Percentiles rank a stretch among this genome's conserved stretches.
Conservation (phyloP, 2,888 invertebrate species). For the Acleris literana region DNA sequence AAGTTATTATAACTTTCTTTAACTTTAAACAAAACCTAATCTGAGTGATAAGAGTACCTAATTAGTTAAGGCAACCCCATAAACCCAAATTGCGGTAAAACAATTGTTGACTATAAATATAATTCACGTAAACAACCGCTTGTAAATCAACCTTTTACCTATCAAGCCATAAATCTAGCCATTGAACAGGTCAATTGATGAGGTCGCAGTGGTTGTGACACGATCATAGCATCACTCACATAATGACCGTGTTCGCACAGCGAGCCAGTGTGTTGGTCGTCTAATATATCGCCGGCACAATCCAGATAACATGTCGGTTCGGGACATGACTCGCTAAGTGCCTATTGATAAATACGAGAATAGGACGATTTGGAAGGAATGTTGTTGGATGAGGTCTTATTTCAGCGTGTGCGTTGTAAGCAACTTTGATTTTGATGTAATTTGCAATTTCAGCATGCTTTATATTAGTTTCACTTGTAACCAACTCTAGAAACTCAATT, state of each 20-base stretch:
- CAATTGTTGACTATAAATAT: background rate
- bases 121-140: background rate
- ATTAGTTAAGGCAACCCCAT: no score
- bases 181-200: constrained; percentile 31
- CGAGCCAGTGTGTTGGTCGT: constrained; percentile 21
- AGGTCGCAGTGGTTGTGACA: constrained; percentile 36
- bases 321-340: constrained; percentile 33
- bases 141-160: constrained; percentile 20
- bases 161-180: constrained; percentile 26
- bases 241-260: constrained; percentile 33
- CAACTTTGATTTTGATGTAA: no score
- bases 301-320: constrained; percentile 31
- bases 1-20: no score
- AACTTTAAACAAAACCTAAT: no score
- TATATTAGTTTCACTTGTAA: no score
- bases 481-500: no score
- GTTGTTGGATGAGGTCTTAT: background rate
- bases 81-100: no score
- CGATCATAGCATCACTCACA: constrained; percentile 33
- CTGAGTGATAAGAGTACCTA: no score
- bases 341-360: constrained; percentile 30
- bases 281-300: constrained; percentile 24
- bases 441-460: no score
- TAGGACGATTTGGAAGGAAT: constrained; percentile 10
- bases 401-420: no score